A percentile compares a stretch with the other conserved stretches of the same genome.
phyloP scores from a whole-genome alignment of 1,140 invertebrate genomes.

The Brevipalpus yothersi region DNA sequence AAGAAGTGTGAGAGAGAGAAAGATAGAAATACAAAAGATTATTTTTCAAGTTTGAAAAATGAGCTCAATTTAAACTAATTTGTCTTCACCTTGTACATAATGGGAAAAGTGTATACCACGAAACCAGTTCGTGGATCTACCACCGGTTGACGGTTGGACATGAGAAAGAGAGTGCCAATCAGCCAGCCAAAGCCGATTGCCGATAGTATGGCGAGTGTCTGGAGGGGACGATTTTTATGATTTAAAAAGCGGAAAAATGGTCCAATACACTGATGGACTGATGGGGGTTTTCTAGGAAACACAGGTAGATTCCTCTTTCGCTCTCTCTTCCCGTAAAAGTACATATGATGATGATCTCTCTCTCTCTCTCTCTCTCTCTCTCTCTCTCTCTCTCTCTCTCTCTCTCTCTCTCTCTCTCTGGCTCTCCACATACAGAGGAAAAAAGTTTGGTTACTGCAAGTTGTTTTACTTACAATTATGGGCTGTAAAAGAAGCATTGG shows the following conservation, averaged over 20 bases:
- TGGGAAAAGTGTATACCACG: constrained; percentile 25
- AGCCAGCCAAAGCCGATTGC: constrained; percentile 30
- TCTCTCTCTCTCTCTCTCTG: too few relatives aligned
- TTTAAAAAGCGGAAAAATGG: constrained; percentile 4
- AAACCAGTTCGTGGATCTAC: constrained; percentile 21
- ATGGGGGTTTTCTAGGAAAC: neutral
- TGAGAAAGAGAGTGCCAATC: constrained; percentile 32
- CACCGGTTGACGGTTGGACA: constrained; percentile 31
- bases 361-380: too few relatives aligned
- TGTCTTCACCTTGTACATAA: constrained; percentile 22
- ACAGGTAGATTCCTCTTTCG: too few relatives aligned
- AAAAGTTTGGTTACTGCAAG: too few relatives aligned
- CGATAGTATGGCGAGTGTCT: constrained; percentile 36
- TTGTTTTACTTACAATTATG: constrained; percentile 20
- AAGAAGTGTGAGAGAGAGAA: too few relatives aligned
- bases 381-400: too few relatives aligned
- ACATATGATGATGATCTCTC: too few relatives aligned
- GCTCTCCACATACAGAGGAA: too few relatives aligned
- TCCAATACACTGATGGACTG: neutral
- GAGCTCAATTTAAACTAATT: too few relatives aligned
- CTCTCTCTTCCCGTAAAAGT: too few relatives aligned
- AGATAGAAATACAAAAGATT: too few relatives aligned
- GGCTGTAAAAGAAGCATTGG: constrained; percentile 48
- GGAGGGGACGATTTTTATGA: constrained; percentile 9
- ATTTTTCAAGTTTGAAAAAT: too few relatives aligned